Base-by-base conservation (phyloP, 2,797 vertebrate species). In the Eremophila alpestris region DNA sequence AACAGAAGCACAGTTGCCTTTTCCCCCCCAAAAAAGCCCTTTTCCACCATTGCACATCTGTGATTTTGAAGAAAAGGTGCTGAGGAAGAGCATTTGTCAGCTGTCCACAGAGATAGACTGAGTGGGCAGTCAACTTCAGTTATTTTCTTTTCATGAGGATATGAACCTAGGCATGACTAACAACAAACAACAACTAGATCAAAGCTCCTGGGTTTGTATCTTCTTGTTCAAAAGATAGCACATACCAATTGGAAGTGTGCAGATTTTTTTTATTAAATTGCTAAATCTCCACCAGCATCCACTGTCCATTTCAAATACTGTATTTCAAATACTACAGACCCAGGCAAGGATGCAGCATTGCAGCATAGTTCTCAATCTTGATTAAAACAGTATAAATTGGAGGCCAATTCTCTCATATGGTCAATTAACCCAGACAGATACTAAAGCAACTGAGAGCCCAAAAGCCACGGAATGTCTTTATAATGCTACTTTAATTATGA, bases 401-500 rank as follows among this genome's bases (percentile, higher is more conserved):
- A 89, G 71, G 58, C 21, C 60, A 92, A 65, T 75, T 87, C 22
- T 87, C 49, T 87, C 43, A 81, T 36, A 65, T 14, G 27, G 76
- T 81, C 55, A 81, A 59, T 94, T 89, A 89, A 75, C 65, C 29
- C 69, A 63, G 46, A 83, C 3, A 69, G 46, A 62, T 34, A 87
- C 22, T 74, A 59, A 81, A 93, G 30, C 9, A 80, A 79, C 23
- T 83, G 32, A 52, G 46, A 84, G 40, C 14, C 56, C 52, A 62
- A 82, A 54, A 83, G 58, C 45, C n/a, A 55, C 15, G 5, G 32
- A 65, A 85, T 34, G 21, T 48, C 34, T 91, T 85, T 89, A 81
- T 68, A 95, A 93, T 69, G 32, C 19, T 55, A 30, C 52, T 76
- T 59, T 77, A 94, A 85, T 83, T 80, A 78, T 36, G 3, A 71